These are phyloP conservation scores for Bubalus kerabau DNA, from an alignment of 2,113 vertebrate species.

Conservation along the genomic window DNA sequence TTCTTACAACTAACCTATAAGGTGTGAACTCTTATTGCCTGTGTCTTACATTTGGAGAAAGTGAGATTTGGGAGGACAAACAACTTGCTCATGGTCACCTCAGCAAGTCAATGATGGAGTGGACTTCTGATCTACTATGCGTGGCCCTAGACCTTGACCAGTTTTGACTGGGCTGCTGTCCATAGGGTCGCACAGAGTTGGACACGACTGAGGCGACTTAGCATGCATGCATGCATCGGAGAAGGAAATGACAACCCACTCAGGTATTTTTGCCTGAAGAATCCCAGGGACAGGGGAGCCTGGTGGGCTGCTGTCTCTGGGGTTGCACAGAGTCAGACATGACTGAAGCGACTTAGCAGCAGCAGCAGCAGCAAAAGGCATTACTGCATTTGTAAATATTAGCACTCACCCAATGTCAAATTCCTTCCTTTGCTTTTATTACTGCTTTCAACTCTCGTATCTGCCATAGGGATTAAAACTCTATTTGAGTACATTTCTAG, in stretches of 20 bases:
- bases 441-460: not conserved
- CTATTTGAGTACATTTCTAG: not conserved
- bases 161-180: not conserved
- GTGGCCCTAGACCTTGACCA: not conserved
- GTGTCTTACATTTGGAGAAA: not conserved
- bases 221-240: not conserved
- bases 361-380: not conserved
- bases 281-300: not conserved
- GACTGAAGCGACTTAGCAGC: not conserved
- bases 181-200: not conserved
- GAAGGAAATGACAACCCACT: not conserved
- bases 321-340: not conserved
- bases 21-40: not conserved
- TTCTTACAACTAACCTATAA: not conserved
- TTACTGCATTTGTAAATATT: not conserved
- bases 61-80: not conserved
- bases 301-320: not conserved
- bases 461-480: not conserved
- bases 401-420: not conserved
- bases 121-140: rapidly evolving
- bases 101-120: rapidly evolving
- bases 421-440: not conserved
- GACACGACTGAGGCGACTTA: rapidly evolving
- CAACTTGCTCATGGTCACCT: not conserved
- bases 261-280: not conserved